Percentiles rank a stretch among this genome's conserved stretches.
Conservation (phyloP, 1,140 invertebrate genomes). For the Brachionus rotundiformis region DNA sequence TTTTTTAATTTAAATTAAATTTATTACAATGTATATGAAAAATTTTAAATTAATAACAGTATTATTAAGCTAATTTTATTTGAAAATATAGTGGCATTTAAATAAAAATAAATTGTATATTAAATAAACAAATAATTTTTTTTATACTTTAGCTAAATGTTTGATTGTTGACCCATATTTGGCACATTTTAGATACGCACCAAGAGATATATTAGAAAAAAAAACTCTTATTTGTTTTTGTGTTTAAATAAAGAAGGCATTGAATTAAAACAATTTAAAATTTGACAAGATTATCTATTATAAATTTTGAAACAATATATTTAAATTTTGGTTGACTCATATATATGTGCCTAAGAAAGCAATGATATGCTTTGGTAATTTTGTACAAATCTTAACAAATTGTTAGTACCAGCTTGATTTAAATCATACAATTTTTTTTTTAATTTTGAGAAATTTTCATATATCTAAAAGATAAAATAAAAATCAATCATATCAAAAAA, state of each 20-base stretch:
- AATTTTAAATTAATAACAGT: no score
- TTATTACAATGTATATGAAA: no score
- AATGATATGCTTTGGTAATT: neutral
- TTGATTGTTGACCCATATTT: neutral
- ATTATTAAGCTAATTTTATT: no score
- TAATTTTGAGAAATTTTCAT: neutral
- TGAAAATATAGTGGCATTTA: no score
- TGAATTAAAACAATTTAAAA: neutral
- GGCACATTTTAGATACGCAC: neutral
- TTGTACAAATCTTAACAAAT: conserved; percentile 3
- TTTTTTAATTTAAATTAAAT: no score
- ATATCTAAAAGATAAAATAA: conserved; percentile 4
- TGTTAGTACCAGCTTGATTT: neutral
- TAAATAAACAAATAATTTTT: no score
- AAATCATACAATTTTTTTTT: neutral
- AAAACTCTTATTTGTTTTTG: no score
- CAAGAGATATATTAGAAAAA: neutral
- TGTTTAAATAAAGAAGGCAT: neutral
- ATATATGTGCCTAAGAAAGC: neutral
- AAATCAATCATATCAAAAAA: neutral
- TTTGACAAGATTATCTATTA: conserved; percentile 2
- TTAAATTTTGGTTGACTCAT: neutral
- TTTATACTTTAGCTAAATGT: no score
- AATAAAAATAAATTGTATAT: neutral
- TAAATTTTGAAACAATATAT: neutral